Evolutionary conservation across 2,113 vertebrate genomes (phyloP).

Genomic region (Dipodomys stephensi): DNA sequence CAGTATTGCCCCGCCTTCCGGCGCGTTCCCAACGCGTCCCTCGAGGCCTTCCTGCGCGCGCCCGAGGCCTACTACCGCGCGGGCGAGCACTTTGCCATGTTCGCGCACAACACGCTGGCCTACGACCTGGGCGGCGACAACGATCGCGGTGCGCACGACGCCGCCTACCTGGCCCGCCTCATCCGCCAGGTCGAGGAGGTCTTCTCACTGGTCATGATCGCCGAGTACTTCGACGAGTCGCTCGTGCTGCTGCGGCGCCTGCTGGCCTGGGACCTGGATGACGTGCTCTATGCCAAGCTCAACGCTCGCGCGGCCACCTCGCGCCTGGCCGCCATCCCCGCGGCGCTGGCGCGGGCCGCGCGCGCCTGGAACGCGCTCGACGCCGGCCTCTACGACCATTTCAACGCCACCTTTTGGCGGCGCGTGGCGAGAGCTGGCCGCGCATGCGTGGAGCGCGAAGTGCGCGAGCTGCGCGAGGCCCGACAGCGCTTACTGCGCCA

Average conservation of each 20-base stretch:
- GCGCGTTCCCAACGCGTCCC: conserved; percentile 90
- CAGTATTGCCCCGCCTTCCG: conserved; percentile 91
- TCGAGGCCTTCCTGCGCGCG: conserved; percentile 89
- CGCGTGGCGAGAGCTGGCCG: conserved; percentile 86
- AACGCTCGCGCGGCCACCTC: conserved; percentile 90
- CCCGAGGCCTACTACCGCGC: conserved; percentile 90
- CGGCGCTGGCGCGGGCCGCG: conserved; percentile 82
- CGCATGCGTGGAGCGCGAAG: conserved; percentile 89
- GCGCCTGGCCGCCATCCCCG: conserved; percentile 85
- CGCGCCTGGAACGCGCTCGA: conserved; percentile 92
- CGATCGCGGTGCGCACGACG: conserved; percentile 82
- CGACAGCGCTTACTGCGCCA: conserved; percentile 86
- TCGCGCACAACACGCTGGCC: conserved; percentile 91
- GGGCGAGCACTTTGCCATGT: conserved; percentile 90
- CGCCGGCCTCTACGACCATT: conserved; percentile 89
- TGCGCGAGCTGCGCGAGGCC: conserved; percentile 86
- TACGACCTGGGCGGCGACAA: conserved; percentile 92
- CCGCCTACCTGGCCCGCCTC: conserved; percentile 85
- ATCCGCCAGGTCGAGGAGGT: conserved; percentile 87
- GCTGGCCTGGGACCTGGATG: conserved; percentile 92
- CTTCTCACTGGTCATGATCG: conserved; percentile 93
- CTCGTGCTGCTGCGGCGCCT: conserved; percentile 91
- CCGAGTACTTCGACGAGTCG: conserved; percentile 94
- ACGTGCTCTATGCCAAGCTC: conserved; percentile 91
- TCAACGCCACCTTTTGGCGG: conserved; percentile 92